phyloP scores from a whole-genome alignment of 92 coral and sea anemone species.

The Paragorgia papillata region DNA sequence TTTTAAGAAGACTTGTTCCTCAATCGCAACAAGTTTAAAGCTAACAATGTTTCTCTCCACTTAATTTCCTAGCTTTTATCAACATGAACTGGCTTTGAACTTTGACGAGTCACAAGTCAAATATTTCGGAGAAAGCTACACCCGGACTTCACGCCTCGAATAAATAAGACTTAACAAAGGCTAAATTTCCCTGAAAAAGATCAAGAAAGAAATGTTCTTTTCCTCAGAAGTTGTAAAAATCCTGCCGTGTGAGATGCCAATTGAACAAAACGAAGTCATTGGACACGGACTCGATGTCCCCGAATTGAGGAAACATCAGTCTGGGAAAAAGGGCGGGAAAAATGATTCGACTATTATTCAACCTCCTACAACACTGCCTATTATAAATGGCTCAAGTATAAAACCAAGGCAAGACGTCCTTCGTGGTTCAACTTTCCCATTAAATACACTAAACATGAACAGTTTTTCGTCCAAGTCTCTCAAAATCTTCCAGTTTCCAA shows the following conservation, averaged over 20 bases:
- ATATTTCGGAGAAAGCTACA: too few relatives aligned
- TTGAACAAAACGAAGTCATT: not conserved
- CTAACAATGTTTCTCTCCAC: too few relatives aligned
- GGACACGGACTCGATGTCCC: not conserved
- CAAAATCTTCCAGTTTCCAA: not conserved
- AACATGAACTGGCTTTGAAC: too few relatives aligned
- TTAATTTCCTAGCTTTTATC: too few relatives aligned
- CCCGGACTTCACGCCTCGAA: too few relatives aligned
- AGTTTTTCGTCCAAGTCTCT: not conserved
- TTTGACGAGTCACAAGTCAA: too few relatives aligned
- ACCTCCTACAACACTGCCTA: not conserved
- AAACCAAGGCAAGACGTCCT: not conserved
- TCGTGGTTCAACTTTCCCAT: not conserved
- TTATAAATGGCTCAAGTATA: not conserved
- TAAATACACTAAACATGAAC: not conserved
- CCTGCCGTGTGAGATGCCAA: not conserved
- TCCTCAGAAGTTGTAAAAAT: too few relatives aligned
- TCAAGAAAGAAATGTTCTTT: too few relatives aligned
- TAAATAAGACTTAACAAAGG: too few relatives aligned
- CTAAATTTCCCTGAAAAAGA: not conserved
- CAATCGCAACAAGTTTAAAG: too few relatives aligned
- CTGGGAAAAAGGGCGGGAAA: not conserved
- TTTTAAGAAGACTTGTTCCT: too few relatives aligned
- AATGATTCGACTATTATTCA: not conserved
- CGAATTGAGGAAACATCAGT: not conserved